Evolutionary conservation across 1,140 invertebrate genomes (phyloP).

Genomic region (Calliphora vicina): DNA sequence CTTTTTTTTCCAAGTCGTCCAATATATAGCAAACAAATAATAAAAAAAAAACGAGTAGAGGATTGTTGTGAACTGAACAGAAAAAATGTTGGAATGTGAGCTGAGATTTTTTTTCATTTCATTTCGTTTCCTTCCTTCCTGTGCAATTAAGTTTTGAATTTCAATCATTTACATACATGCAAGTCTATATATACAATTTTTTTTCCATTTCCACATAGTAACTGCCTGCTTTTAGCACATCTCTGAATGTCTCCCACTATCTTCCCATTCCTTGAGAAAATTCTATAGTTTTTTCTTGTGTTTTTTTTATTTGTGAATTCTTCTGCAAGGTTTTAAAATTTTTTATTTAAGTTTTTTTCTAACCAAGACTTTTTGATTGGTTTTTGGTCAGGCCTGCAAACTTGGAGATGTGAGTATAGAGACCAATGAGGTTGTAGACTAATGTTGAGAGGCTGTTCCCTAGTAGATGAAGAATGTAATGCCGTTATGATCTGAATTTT

Average conservation of each 20-base stretch:
- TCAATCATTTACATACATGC: constrained; percentile 9
- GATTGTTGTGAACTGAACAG: neutral
- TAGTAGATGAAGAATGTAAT: no score
- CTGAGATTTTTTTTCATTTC: constrained; percentile 1
- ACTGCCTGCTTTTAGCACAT: neutral
- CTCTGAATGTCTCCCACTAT: neutral
- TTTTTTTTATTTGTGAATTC: neutral
- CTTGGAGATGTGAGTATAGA: no score
- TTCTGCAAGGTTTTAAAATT: neutral
- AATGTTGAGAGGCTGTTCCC: no score
- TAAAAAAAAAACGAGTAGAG: no score
- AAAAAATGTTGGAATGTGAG: neutral
- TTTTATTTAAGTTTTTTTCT: neutral
- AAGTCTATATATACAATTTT: neutral
- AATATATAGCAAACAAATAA: neutral
- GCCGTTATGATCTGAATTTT: no score
- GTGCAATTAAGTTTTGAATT: constrained; percentile 35
- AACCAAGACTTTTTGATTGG: no score
- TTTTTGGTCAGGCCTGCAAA: no score
- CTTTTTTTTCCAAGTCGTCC: neutral
- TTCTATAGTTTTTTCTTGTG: neutral
- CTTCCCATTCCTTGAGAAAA: neutral
- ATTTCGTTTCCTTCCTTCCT: constrained; percentile 27
- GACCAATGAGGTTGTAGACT: no score
- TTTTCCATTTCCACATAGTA: neutral